Evolutionary conservation across 2,113 vertebrate species (phyloP).

Genomic region (Casuarius casuarius): DNA sequence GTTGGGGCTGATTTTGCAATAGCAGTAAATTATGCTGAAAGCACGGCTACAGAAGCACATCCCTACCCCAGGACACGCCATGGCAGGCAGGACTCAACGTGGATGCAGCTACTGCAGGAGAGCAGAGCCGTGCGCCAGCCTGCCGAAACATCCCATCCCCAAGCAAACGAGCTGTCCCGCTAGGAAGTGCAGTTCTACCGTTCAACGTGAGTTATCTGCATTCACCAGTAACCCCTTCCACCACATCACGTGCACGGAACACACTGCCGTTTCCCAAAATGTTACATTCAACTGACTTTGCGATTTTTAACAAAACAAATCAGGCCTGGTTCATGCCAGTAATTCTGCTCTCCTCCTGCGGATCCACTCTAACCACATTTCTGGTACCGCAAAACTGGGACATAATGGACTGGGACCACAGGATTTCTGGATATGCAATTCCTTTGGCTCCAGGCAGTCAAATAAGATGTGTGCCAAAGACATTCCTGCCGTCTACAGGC

Average conservation of each 20-base stretch:
- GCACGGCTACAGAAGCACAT: background rate
- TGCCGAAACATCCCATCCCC: background rate
- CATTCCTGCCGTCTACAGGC: fast-evolving
- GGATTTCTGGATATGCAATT: background rate
- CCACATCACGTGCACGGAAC: fast-evolving
- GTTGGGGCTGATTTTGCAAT: fast-evolving
- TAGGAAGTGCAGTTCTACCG: background rate
- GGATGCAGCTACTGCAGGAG: background rate
- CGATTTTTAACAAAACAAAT: fast-evolving
- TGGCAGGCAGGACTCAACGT: too few species aligned
- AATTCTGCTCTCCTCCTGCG: fast-evolving
- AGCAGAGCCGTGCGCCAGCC: fast-evolving
- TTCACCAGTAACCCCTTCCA: background rate
- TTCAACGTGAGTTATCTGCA: background rate
- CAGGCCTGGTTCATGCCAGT: fast-evolving
- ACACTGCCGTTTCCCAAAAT: fast-evolving
- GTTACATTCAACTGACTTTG: background rate
- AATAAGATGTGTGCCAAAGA: fast-evolving
- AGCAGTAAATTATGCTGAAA: fast-evolving
- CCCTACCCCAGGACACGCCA: too few species aligned
- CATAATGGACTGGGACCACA: fast-evolving
- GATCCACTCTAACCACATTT: fast-evolving
- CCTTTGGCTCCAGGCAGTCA: background rate
- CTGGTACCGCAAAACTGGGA: fast-evolving
- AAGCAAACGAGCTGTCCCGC: fast-evolving